Base-by-base conservation (phyloP, 1,140 invertebrate species). In the Drosophila nigromelanica region DNA sequence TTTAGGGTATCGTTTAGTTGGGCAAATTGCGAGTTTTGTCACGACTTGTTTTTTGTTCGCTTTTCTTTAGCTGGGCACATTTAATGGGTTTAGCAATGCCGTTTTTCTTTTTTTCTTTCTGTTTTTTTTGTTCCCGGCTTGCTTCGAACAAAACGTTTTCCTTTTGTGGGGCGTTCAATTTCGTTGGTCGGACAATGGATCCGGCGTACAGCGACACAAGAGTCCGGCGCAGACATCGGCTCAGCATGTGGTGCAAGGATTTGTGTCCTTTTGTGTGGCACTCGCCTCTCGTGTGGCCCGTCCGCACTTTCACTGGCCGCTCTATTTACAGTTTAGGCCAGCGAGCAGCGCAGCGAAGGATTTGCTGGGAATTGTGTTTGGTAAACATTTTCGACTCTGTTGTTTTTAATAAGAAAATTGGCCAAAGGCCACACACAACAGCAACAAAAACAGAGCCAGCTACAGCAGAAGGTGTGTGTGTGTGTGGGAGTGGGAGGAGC, bases 321-420 rank as follows among this genome's bases (percentile, higher is more conserved):
- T 89, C 82, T 89, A 87, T 87, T 87, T 87, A 87, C 78, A 87
- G 83, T 87, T 89, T 82, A 73, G 66, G 72, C 68, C 51, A 77
- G 78, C 75, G 61, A 30, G 50, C 48, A 39, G 69, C 37, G 4
- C 37, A 63, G 66, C 66, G 33, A 39, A 45, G 80, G 80, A 75
- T 83, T 85, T 83, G 78, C 72, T 59, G 83, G 50, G 83, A 87
- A 89, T 89, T 87, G 83, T 87, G 82, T 87, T 87, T 87, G 83
- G 82, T 87, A 87, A 87, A 87, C 82, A 87, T 82, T 89, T 75
- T 82, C 78, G 82, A 77, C 83, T 89, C 82, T 82, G 78, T 87
- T 87, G 78, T 87, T 87, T 89, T 87, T 87, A 87, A 87, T 87
- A 87, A 87, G 82, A 87, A 87, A 87, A 87, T 87, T 87, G 82